These are phyloP conservation scores for Baronia brevicornis DNA, from an alignment of 2,888 invertebrate species.

Conservation along the genomic window DNA sequence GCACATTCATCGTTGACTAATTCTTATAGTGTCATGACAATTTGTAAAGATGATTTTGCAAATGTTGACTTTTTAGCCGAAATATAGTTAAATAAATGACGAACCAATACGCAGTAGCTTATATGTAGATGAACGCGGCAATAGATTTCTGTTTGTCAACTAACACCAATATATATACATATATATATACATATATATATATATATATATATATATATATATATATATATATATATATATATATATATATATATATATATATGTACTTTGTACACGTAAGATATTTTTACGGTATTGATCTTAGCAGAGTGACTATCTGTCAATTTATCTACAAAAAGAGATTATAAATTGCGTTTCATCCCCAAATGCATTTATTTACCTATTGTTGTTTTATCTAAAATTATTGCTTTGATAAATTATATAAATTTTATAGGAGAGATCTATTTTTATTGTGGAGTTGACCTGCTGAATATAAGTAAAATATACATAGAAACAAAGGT, in stretches of 20 bases:
- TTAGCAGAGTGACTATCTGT: slow-evolving; percentile 69
- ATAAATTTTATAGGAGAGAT: slow-evolving; percentile 76
- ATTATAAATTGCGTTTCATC: slow-evolving; percentile 59
- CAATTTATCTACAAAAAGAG: slow-evolving; percentile 68
- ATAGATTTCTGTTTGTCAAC: slow-evolving; percentile 70
- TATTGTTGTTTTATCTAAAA: slow-evolving; percentile 64
- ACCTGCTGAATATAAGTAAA: slow-evolving; percentile 59
- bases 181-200: too few relatives aligned
- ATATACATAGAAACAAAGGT: slow-evolving; percentile 52
- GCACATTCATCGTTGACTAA: slow-evolving; percentile 67
- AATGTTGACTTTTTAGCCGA: slow-evolving; percentile 75
- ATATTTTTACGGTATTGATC: slow-evolving; percentile 70
- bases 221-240: too few relatives aligned
- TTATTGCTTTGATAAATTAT: slow-evolving; percentile 71
- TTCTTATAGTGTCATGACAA: slow-evolving; percentile 72
- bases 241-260: too few relatives aligned
- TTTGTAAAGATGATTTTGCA: slow-evolving; percentile 72
- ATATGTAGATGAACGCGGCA: slow-evolving; percentile 69
- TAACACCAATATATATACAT: slow-evolving; percentile 72
- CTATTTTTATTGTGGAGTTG: slow-evolving; percentile 75
- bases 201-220: too few relatives aligned
- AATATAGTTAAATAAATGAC: slow-evolving; percentile 70
- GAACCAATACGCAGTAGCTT: slow-evolving; percentile 75
- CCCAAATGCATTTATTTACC: slow-evolving; percentile 70
- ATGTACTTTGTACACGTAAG: slow-evolving; percentile 68